Percentiles rank a stretch among this genome's conserved stretches.
phyloP scores from a whole-genome alignment of 1,140 invertebrate species.

The Agrilus planipennis region DNA sequence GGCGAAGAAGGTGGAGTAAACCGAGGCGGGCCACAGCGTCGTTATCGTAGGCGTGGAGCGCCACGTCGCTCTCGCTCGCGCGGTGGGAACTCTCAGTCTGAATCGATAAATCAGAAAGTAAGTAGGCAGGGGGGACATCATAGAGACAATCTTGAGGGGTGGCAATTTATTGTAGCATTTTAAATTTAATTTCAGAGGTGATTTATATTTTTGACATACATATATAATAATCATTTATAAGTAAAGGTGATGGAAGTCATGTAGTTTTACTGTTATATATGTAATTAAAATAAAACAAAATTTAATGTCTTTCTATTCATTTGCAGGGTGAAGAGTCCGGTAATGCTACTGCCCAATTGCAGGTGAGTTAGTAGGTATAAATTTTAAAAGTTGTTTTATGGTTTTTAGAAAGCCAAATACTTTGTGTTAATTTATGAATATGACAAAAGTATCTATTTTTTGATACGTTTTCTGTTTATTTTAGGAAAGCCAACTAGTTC shows the following conservation, averaged over 20 bases:
- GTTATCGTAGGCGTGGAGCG: slow-evolving; percentile 28
- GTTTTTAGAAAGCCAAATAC: background rate
- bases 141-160: too few species aligned
- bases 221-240: background rate
- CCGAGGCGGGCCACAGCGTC: slow-evolving; percentile 27
- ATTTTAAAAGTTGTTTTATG: background rate
- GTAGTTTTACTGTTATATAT: background rate
- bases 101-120: slow-evolving; percentile 21
- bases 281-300: background rate
- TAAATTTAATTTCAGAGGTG: background rate
- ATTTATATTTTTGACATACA: background rate
- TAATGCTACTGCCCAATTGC: background rate
- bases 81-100: slow-evolving; percentile 28
- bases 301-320: background rate
- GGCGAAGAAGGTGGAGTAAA: slow-evolving; percentile 14
- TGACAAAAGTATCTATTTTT: background rate
- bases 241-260: background rate
- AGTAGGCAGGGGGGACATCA: background rate
- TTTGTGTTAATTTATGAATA: background rate
- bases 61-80: slow-evolving; percentile 26
- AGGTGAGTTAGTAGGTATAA: background rate
- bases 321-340: background rate
- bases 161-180: too few species aligned
- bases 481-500: slow-evolving; percentile 42
- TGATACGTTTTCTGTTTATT: slow-evolving; percentile 18